Percentiles rank a stretch among this genome's conserved stretches.
Evolutionary conservation across 1,140 invertebrate species (phyloP).

Genomic region (Oryctes rhinoceros): DNA sequence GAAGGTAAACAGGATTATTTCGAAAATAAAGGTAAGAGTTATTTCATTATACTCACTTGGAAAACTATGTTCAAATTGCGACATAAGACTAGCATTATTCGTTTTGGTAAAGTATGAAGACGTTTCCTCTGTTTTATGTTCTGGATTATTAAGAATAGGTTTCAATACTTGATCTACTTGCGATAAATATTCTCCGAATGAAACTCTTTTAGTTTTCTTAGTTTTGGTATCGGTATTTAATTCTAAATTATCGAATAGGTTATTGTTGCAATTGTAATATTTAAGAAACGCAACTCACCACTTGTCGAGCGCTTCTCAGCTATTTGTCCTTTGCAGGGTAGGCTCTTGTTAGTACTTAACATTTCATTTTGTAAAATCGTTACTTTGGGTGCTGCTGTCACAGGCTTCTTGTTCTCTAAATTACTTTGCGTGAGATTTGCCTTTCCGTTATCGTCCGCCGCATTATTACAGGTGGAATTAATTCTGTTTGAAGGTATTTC

Average conservation of each 20-base stretch:
- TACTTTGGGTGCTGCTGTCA: neutral
- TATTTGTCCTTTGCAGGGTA: neutral
- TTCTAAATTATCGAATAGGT: neutral
- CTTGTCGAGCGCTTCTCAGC: neutral
- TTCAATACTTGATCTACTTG: neutral
- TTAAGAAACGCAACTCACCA: neutral
- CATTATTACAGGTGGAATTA: neutral
- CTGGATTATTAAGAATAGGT: neutral
- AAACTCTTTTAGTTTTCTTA: constrained; percentile 13
- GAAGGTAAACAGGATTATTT: neutral
- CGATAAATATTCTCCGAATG: neutral
- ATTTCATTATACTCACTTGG: neutral
- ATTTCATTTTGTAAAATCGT: neutral
- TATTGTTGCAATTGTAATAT: neutral
- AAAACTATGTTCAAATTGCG: neutral
- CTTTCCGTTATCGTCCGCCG: neutral
- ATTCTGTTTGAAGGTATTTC: neutral
- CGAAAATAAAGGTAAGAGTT: neutral
- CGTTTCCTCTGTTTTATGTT: neutral
- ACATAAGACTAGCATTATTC: neutral
- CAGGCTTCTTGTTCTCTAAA: neutral
- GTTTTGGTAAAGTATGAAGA: neutral
- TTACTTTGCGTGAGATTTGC: neutral
- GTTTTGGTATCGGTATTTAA: neutral
- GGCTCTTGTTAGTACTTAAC: neutral